phyloP scores from a whole-genome alignment of 1,140 invertebrate species.

The Diprion similis region DNA sequence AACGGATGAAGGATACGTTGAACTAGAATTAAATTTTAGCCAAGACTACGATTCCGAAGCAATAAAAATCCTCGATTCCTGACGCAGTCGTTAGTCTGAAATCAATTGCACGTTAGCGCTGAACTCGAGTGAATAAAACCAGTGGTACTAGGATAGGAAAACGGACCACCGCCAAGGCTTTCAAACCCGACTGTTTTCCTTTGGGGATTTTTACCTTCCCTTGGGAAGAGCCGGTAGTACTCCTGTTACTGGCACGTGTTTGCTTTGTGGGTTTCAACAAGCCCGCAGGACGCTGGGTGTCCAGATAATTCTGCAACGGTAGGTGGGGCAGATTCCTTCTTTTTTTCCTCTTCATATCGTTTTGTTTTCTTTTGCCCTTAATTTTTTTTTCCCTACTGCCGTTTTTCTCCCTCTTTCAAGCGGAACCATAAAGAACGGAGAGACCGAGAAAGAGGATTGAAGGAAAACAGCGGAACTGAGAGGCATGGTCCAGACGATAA shows the following conservation, averaged over 20 bases:
- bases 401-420: conserved; percentile 15
- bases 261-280: conserved; percentile 48
- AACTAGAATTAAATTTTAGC: too few species aligned
- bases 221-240: conserved; percentile 37
- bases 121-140: too few species aligned
- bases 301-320: background rate
- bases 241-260: conserved; percentile 41
- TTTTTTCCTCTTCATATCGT: conserved; percentile 1
- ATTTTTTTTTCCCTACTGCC: background rate
- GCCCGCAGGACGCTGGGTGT: conserved; percentile 27
- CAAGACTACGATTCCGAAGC: background rate
- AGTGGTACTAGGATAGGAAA: too few species aligned
- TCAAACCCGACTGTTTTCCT: conserved; percentile 51
- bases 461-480: background rate
- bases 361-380: background rate
- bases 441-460: background rate
- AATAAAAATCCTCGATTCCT: background rate
- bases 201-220: conserved; percentile 26
- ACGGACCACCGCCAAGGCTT: conserved; percentile 32
- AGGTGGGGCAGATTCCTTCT: background rate
- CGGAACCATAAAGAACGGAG: conserved; percentile 5
- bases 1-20: too few species aligned
- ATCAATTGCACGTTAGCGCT: too few species aligned
- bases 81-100: background rate
- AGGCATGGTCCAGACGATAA: background rate